A percentile compares a stretch with the other conserved stretches of the same genome.
These are phyloP conservation scores for Proales similis DNA, from an alignment of 1,140 invertebrate genomes.

Conservation along the genomic window DNA sequence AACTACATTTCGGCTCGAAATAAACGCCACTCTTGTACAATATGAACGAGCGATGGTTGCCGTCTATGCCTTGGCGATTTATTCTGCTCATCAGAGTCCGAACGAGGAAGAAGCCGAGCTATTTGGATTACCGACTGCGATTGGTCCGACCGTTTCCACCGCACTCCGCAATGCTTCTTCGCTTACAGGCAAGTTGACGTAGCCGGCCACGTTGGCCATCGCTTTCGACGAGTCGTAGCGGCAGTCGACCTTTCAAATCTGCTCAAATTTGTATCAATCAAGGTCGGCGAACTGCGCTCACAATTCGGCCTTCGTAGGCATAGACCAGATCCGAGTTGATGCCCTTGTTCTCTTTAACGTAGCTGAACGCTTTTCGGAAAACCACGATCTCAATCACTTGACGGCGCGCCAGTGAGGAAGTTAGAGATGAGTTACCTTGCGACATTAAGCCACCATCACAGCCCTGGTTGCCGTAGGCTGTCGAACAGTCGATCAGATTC, in stretches of 20 bases:
- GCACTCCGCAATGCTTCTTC: constrained; percentile 32
- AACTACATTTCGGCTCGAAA: constrained; percentile 75
- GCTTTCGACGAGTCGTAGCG: constrained; percentile 2
- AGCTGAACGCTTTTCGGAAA: constrained; percentile 42
- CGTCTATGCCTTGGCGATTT: constrained; percentile 19
- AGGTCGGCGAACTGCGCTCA: not conserved
- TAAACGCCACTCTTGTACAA: constrained; percentile 67
- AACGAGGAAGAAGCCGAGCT: not conserved
- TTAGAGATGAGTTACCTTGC: constrained; percentile 1
- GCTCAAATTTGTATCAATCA: not conserved
- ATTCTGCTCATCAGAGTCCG: not conserved
- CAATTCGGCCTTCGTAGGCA: constrained; percentile 8
- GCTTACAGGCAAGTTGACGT: constrained; percentile 9
- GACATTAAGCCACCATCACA: constrained; percentile 37
- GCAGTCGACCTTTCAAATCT: not conserved
- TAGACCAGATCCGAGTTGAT: constrained; percentile 31
- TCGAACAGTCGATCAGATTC: constrained; percentile 36
- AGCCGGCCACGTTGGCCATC: not conserved
- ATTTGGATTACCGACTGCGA: constrained; percentile 23
- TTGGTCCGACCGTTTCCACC: constrained; percentile 27
- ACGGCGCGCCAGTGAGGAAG: not conserved
- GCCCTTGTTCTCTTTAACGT: constrained; percentile 58
- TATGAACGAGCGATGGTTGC: constrained; percentile 11
- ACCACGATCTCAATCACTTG: not conserved
- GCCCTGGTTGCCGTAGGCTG: constrained; percentile 30